A percentile compares a stretch with the other conserved stretches of the same genome.
Evolutionary conservation across 1,140 invertebrate genomes (phyloP).

Genomic region (Drosophila bocqueti): DNA sequence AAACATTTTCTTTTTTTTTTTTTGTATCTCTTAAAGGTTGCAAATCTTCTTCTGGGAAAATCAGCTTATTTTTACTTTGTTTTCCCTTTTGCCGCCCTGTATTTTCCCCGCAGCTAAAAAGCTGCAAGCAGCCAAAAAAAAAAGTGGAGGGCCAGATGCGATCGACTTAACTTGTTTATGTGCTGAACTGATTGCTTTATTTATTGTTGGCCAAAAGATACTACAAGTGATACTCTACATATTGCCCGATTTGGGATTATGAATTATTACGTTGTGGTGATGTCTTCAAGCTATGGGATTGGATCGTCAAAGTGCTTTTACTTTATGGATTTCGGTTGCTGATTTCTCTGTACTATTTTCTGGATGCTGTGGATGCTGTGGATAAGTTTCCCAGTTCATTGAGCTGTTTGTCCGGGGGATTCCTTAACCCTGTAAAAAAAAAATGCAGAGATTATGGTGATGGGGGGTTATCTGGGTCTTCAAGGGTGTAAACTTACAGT

Average conservation of each 20-base stretch:
- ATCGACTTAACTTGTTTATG: slow-evolving; percentile 52
- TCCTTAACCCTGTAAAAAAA: neutral
- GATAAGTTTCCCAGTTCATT: neutral
- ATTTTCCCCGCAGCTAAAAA: neutral
- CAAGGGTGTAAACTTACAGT: neutral
- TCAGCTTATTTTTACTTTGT: neutral
- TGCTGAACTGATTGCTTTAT: slow-evolving; percentile 49
- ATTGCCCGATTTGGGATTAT: slow-evolving; percentile 22
- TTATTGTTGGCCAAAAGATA: slow-evolving; percentile 22
- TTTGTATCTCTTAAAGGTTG: neutral
- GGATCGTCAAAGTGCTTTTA: neutral
- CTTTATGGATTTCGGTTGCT: neutral
- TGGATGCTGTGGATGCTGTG: no score
- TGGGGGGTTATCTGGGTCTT: neutral
- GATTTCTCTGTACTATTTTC: neutral
- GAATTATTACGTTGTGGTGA: slow-evolving; percentile 9
- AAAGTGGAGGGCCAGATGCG: slow-evolving; percentile 21
- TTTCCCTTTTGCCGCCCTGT: neutral
- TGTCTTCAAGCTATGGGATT: neutral
- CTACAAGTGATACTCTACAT: slow-evolving; percentile 33
- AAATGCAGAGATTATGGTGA: neutral
- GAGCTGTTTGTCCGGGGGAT: neutral
- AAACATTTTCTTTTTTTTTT: no score
- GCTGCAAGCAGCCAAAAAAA: neutral
- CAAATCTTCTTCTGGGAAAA: neutral